These are phyloP conservation scores for Monochamus alternatus DNA, from an alignment of 2,888 invertebrate genomes.

Conservation along the genomic window DNA sequence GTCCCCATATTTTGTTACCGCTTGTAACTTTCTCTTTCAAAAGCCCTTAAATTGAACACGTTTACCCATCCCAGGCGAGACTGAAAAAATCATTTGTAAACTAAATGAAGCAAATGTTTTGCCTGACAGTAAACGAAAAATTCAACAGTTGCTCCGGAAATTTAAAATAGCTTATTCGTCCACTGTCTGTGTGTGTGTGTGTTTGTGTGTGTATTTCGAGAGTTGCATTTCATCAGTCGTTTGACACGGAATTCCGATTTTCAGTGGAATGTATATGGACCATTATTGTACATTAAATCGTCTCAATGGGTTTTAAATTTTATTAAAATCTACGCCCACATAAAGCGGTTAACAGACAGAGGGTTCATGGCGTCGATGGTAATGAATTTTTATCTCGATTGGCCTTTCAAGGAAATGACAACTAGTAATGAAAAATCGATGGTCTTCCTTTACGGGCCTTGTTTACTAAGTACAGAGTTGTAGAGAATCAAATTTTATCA, in stretches of 20 bases:
- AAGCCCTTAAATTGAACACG: neutral
- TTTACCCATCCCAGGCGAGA: neutral
- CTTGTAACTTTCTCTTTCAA: neutral
- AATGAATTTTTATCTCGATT: conserved; percentile 32
- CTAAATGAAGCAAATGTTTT: conserved; percentile 19
- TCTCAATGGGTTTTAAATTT: conserved; percentile 23
- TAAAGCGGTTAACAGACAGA: conserved; percentile 24
- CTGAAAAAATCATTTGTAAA: conserved; percentile 26
- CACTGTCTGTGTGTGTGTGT: conserved; percentile 27
- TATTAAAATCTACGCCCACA: conserved; percentile 18
- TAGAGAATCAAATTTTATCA: conserved; percentile 13
- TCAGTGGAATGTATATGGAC: conserved; percentile 6
- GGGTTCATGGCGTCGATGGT: conserved; percentile 23
- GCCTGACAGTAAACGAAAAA: conserved; percentile 27
- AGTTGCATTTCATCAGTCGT: conserved; percentile 21
- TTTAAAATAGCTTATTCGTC: conserved; percentile 16
- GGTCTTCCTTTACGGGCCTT: conserved; percentile 27
- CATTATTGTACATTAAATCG: conserved; percentile 30
- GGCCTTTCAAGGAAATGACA: conserved; percentile 30
- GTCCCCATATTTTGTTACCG: neutral
- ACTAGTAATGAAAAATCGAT: conserved; percentile 35
- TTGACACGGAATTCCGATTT: conserved; percentile 17
- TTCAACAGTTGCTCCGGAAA: conserved; percentile 21
- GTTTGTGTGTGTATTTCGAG: conserved; percentile 19
- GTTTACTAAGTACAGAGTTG: conserved; percentile 29